phyloP scores from a whole-genome alignment of 2,797 vertebrate species.

The Oreochromis mossambicus region DNA sequence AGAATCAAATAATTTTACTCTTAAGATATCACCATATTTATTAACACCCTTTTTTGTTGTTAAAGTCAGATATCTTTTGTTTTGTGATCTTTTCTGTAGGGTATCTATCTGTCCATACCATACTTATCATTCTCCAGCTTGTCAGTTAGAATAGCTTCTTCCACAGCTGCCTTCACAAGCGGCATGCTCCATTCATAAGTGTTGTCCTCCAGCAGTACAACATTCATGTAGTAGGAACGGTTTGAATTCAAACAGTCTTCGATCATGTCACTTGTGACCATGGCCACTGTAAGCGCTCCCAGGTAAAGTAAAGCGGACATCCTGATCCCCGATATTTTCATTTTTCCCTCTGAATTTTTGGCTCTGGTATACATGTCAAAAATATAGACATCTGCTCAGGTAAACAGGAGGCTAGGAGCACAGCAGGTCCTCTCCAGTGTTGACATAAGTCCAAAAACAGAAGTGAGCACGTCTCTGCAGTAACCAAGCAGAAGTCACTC shows the following conservation, averaged over 20 bases:
- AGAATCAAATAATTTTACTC: no score
- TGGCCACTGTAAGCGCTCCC: constrained; percentile 22
- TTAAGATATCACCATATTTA: neutral
- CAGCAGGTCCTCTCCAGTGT: neutral
- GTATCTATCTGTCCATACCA: constrained; percentile 51
- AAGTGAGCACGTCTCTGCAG: neutral
- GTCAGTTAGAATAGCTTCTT: constrained; percentile 71
- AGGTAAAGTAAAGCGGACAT: constrained; percentile 38
- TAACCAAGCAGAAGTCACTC: neutral
- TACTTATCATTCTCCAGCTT: constrained; percentile 56
- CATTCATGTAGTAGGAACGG: constrained; percentile 73
- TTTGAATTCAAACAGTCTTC: constrained; percentile 34
- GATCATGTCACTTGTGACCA: constrained; percentile 41
- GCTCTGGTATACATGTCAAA: constrained; percentile 43
- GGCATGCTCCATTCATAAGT: constrained; percentile 68
- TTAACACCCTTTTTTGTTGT: neutral
- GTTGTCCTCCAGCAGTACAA: constrained; percentile 86
- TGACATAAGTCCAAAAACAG: neutral
- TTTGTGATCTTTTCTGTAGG: neutral
- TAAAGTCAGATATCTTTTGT: neutral
- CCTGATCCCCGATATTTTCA: neutral
- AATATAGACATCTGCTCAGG: neutral
- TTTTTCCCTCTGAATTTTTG: neutral
- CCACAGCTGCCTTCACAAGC: constrained; percentile 69
- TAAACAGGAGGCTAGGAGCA: neutral